Base-by-base conservation (phyloP, 2,888 invertebrate species). In the Phalangium opilio region DNA sequence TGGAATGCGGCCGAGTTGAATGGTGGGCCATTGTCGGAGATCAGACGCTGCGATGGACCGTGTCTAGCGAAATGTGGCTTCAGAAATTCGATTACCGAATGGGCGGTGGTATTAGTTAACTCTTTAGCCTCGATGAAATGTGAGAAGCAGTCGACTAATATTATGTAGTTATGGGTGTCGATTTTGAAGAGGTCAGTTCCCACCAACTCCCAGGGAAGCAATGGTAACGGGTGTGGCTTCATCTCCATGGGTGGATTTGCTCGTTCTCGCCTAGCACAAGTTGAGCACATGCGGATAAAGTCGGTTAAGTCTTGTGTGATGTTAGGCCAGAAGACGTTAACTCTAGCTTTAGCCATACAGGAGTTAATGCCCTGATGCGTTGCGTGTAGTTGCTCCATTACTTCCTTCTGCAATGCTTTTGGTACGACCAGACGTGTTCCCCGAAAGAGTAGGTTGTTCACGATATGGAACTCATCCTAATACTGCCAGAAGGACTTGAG, bases 91-190 rank as follows among this genome's bases (percentile, higher is more conserved):
- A 48, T 48, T 14, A 48, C 42, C 11, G 47, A 21, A 5, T 20
- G 21, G n/a, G 35, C 15, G 18, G 36, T 40, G 33, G 34, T 43
- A 15, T 40, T 10, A 34, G 43, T 20, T 4, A 43, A 19, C 21
- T 33, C 17, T 34, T 44, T 33, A 10, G 40, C 15, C 15, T 43
- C 44, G 19, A 44, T 34, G 34, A 33, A 48, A 12, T 48, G 43
- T n/a, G 42, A 36, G 12, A 47, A 47, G 15, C 41, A 47, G 32
- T 47, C 47, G 11, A 42, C 32, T 4, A 47, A n/a, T 36, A 47
- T 19, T 12, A 45, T 27, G 19, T 45, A 45, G 2, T 33, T 45
- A 7, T 19, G 12, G 20, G 34, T 33, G 2, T 40, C 1, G 4
- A 45, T n/a, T 34, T 33, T 32, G 41, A 45, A 45, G 18, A 45